A percentile compares a stretch with the other conserved stretches of the same genome.
Conservation (phyloP, 2,113 vertebrate species). For the Madoqua kirkii region DNA sequence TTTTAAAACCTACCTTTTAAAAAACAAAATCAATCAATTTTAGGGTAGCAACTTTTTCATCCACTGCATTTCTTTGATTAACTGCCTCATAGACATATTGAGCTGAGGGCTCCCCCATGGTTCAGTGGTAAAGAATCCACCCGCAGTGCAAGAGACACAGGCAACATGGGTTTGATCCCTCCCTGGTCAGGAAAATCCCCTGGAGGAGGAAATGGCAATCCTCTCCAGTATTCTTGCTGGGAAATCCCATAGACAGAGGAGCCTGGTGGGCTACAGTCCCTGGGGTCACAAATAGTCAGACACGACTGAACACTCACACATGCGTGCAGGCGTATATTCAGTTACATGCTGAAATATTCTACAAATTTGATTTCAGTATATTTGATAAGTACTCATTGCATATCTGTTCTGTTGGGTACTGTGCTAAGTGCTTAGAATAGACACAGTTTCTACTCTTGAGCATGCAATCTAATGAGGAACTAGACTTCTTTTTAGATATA, state of each 20-base stretch:
- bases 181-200: not conserved
- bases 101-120: not conserved
- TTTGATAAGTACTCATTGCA: not conserved
- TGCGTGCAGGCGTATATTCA: not conserved
- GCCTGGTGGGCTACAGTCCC: not conserved
- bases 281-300: not conserved
- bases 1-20: constrained; percentile 14
- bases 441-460: not conserved
- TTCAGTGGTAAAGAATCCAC: not conserved
- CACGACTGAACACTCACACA: fast-evolving
- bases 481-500: not conserved
- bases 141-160: not conserved
- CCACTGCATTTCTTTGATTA: not conserved
- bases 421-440: not conserved
- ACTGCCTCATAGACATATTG: not conserved
- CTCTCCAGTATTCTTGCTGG: not conserved
- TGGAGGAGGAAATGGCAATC: not conserved
- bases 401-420: not conserved
- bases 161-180: not conserved
- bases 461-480: not conserved
- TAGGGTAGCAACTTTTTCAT: not conserved
- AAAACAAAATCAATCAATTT: not conserved
- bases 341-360: not conserved
- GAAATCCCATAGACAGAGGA: not conserved
- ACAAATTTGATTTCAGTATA: not conserved